A percentile compares a stretch with the other conserved stretches of the same genome.
Evolutionary conservation across 1,140 invertebrate species (phyloP).

Genomic region (Dolichoris vasculosae): DNA sequence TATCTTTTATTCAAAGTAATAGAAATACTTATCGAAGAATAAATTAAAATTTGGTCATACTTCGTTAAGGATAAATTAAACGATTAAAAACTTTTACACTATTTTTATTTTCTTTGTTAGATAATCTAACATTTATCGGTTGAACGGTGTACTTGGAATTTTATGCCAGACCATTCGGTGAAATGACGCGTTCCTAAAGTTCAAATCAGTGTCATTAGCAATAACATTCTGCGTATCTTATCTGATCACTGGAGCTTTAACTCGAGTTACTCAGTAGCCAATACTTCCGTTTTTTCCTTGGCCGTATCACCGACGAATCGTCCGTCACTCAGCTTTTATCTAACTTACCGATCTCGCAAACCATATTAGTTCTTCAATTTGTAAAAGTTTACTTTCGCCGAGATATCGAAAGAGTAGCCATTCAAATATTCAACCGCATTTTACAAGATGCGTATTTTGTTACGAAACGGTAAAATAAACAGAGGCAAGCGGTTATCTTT

Average conservation of each 20-base stretch:
- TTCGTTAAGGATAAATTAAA: background rate
- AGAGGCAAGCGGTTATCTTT: background rate
- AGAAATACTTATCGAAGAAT: too few relatives aligned
- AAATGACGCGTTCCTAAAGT: background rate
- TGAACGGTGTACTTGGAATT: background rate
- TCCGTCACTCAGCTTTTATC: background rate
- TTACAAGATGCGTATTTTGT: background rate
- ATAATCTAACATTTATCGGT: constrained; percentile 12
- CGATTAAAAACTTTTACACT: background rate
- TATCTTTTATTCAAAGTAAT: too few relatives aligned
- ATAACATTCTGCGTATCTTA: constrained; percentile 22
- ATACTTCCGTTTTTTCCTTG: background rate
- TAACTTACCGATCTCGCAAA: background rate
- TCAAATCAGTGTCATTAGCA: constrained; percentile 3
- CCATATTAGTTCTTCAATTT: background rate
- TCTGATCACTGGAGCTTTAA: background rate
- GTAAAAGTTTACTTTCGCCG: background rate
- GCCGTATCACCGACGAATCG: background rate
- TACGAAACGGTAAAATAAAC: background rate
- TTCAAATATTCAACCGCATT: background rate
- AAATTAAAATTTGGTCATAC: background rate
- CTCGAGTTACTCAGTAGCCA: background rate
- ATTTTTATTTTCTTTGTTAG: background rate
- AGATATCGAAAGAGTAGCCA: background rate
- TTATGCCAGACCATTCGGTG: constrained; percentile 3